Conservation (phyloP, 2,113 vertebrate species). For the Callipepla squamata region DNA sequence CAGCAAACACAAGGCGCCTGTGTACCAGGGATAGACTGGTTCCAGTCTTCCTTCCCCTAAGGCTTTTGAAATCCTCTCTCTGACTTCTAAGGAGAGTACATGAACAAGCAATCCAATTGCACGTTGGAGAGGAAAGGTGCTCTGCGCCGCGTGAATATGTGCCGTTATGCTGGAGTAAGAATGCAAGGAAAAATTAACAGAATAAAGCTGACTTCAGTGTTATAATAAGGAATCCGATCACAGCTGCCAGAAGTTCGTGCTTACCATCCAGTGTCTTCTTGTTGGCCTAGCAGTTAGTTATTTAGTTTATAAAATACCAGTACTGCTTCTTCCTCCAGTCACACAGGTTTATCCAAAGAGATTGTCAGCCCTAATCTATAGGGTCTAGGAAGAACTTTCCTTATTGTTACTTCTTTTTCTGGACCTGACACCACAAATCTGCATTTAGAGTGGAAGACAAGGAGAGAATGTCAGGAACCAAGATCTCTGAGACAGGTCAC, state of each 20-base stretch:
- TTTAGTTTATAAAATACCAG: background rate
- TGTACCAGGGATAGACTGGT: background rate
- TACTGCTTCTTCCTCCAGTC: background rate
- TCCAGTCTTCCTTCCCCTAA: background rate
- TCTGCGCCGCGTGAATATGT: background rate
- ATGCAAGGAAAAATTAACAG: background rate
- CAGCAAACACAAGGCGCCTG: background rate
- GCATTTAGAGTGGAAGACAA: background rate
- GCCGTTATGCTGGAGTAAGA: background rate
- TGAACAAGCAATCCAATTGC: background rate
- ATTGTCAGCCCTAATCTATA: background rate
- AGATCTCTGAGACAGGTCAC: background rate
- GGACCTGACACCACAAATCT: background rate
- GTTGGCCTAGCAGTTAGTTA: background rate
- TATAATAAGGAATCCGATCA: background rate
- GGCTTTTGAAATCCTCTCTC: background rate
- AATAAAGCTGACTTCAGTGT: background rate
- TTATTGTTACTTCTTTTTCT: background rate
- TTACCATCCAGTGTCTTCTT: background rate
- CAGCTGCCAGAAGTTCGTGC: background rate
- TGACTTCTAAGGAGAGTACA: background rate
- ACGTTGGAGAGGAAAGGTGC: background rate
- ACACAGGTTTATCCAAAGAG: background rate
- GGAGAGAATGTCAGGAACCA: background rate
- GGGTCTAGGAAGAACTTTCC: background rate